Conservation (phyloP, 2,888 invertebrate species). For the Brachyptera putata region DNA sequence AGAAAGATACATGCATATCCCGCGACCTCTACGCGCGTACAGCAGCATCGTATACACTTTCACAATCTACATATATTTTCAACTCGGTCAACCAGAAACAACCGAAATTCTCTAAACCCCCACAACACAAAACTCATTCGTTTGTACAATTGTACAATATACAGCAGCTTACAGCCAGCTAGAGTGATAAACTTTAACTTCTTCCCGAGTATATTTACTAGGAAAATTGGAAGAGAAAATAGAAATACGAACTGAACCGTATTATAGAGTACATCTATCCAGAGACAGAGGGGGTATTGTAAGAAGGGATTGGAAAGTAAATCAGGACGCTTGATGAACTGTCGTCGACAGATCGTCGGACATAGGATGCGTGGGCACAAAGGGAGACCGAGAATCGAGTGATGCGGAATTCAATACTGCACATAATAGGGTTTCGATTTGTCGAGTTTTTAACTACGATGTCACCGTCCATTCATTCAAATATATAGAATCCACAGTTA, state of each 20-base stretch:
- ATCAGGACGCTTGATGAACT: background rate
- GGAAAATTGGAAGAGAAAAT: background rate
- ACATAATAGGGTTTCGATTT: too few relatives aligned
- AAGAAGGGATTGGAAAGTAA: too few relatives aligned
- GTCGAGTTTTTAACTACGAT: too few relatives aligned
- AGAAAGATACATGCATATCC: constrained; percentile 17
- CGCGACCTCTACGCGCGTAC: background rate
- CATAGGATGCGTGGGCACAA: too few relatives aligned
- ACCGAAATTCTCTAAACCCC: constrained; percentile 6
- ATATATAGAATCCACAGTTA: too few relatives aligned
- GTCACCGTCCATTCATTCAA: too few relatives aligned
- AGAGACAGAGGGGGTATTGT: too few relatives aligned
- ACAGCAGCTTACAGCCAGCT: background rate
- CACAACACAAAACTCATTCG: constrained; percentile 3
- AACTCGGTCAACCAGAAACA: constrained; percentile 6
- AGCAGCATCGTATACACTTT: background rate
- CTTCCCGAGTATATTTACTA: background rate
- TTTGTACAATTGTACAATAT: background rate
- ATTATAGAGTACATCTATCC: too few relatives aligned
- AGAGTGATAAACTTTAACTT: background rate
- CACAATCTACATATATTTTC: constrained; percentile 9
- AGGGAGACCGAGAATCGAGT: too few relatives aligned
- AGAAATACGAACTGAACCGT: background rate
- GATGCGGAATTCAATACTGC: too few relatives aligned
- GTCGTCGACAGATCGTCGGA: too few relatives aligned